Evolutionary conservation across 2,113 vertebrate genomes (phyloP).

Genomic region (Zeus faber): DNA sequence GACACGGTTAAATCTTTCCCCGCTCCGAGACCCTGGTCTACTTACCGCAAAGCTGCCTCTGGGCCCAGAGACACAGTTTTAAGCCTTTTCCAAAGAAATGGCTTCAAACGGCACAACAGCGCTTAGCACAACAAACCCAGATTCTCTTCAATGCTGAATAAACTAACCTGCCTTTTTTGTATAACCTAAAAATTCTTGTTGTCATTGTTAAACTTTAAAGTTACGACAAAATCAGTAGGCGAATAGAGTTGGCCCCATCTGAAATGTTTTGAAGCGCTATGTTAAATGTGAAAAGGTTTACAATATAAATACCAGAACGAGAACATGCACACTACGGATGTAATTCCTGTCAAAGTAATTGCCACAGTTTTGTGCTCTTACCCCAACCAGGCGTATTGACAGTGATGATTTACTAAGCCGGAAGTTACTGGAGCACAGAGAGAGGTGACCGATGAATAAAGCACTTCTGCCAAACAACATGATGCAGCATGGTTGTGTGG

Average conservation of each 20-base stretch:
- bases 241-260: no score
- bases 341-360: no score
- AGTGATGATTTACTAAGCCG: no score
- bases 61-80: slow-evolving; percentile 45
- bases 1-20: slow-evolving; percentile 16
- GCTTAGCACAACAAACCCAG: slow-evolving; percentile 39
- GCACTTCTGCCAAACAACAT: no score
- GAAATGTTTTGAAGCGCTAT: slow-evolving; percentile 15
- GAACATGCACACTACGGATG: slow-evolving; percentile 33
- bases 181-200: no score
- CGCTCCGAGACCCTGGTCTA: slow-evolving; percentile 34
- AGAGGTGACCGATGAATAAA: no score
- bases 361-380: no score
- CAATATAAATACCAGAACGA: no score
- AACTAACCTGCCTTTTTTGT: no score
- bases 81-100: slow-evolving; percentile 58
- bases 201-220: slow-evolving; percentile 20
- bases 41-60: slow-evolving; percentile 26
- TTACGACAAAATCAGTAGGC: slow-evolving; percentile 28
- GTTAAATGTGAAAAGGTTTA: slow-evolving; percentile 11
- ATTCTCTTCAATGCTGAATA: no score
- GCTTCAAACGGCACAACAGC: slow-evolving; percentile 52
- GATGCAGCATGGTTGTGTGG: no score
- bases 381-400: neutral
- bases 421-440: no score